Evolutionary conservation across 1,140 invertebrate genomes (phyloP).

Genomic region (Neodiprion lecontei): DNA sequence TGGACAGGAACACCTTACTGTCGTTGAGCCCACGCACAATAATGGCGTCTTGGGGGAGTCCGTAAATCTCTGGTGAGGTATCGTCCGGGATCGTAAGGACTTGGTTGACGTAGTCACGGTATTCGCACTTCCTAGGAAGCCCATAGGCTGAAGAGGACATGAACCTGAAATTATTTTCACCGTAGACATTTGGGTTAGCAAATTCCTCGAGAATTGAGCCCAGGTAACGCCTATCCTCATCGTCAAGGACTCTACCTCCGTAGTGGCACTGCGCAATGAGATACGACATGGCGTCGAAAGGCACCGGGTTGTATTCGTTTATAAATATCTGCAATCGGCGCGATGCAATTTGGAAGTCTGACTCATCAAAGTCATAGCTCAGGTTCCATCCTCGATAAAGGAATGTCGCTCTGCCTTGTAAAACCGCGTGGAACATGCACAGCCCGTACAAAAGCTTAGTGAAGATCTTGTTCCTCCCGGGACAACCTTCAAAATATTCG

Average conservation of each 20-base stretch:
- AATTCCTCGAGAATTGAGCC: conserved; percentile 65
- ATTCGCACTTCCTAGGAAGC: conserved; percentile 70
- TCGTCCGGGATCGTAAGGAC: conserved; percentile 58
- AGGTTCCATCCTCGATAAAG: conserved; percentile 75
- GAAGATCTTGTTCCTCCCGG: conserved; percentile 59
- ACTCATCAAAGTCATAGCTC: conserved; percentile 75
- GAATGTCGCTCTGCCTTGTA: conserved; percentile 72
- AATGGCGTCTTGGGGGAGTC: conserved; percentile 70
- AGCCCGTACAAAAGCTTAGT: conserved; percentile 70
- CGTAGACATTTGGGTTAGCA: conserved; percentile 58
- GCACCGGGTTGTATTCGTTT: conserved; percentile 56
- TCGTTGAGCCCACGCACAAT: conserved; percentile 56
- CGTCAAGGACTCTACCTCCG: conserved; percentile 74
- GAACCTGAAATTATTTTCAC: conserved; percentile 39
- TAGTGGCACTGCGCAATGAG: conserved; percentile 76
- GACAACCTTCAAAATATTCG: conserved; percentile 55
- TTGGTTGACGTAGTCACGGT: conserved; percentile 72
- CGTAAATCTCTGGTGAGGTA: conserved; percentile 67
- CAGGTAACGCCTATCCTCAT: conserved; percentile 68
- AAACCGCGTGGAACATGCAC: conserved; percentile 74
- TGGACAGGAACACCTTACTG: conserved; percentile 65
- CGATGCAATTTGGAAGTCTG: conserved; percentile 72
- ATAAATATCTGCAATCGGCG: conserved; percentile 67
- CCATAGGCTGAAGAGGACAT: conserved; percentile 61
- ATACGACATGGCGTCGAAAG: conserved; percentile 69